Percentiles rank a stretch among this genome's conserved stretches.
Conservation (phyloP, 64 coral and sea anemone genomes). For the Pachyseris speciosa region DNA sequence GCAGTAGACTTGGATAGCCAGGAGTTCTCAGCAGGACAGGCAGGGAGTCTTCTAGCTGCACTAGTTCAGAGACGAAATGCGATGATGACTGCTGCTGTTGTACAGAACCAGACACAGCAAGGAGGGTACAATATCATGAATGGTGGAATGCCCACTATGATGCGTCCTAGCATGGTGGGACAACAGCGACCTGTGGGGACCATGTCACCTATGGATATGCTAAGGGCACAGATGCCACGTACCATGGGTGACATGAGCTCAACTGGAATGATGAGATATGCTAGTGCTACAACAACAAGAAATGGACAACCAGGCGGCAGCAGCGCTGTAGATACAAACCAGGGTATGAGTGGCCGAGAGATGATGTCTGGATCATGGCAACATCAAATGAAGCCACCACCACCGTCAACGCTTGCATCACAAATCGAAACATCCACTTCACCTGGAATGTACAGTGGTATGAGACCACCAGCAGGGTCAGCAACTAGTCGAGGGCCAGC, state of each 20-base stretch:
- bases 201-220: slow-evolving; percentile 52
- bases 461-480: slow-evolving; percentile 2
- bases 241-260: slow-evolving; percentile 55
- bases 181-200: slow-evolving; percentile 46
- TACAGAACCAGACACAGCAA: slow-evolving; percentile 15
- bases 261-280: slow-evolving; percentile 38
- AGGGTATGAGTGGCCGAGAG: slow-evolving; percentile 30
- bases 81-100: slow-evolving; percentile 70
- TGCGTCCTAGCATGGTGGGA: slow-evolving; percentile 63
- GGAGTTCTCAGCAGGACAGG: slow-evolving; percentile 75
- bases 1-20: slow-evolving; percentile 30
- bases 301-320: slow-evolving; percentile 34
- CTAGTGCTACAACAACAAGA: slow-evolving; percentile 5
- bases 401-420: slow-evolving; percentile 5
- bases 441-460: slow-evolving; percentile 60
- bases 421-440: slow-evolving; percentile 33
- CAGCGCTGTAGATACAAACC: slow-evolving; percentile 55
- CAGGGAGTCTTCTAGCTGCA: slow-evolving; percentile 86
- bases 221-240: slow-evolving; percentile 51
- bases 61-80: slow-evolving; percentile 83
- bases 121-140: slow-evolving; percentile 78
- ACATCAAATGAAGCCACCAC: slow-evolving; percentile 41
- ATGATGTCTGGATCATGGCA: slow-evolving; percentile 51
- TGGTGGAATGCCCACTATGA: slow-evolving; percentile 77
- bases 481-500: not conserved